Evolutionary conservation across 2,888 invertebrate species (phyloP), one percentile per base, ranked within the genome.

Genomic region (Pterobdella sp.): DNA sequence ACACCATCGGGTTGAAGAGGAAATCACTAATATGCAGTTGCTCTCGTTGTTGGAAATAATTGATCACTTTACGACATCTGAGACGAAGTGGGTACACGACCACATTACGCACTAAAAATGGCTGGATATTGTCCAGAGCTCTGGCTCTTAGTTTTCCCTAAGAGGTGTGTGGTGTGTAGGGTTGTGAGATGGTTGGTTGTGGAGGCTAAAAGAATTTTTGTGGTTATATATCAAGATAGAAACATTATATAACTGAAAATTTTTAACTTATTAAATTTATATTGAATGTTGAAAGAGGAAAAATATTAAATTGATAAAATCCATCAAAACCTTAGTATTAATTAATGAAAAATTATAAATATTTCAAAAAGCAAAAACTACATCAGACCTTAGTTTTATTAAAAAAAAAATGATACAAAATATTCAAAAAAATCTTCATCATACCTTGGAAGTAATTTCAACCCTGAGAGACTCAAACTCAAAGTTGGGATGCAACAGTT

Each of bases 11-110:
- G 84, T 92, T 95, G 84, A 95, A 91, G 42, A 98, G 84, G 84
- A 97, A 92, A 85, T 98, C 97, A 0, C 95, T 95, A 18, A 96
- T 86, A 81, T 95, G 88, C 95, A 95, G 96, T 81, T 96, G 94
- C 82, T 98, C 97, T 66, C 97, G 86, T 29, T 90, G 87, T 86
- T 95, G 94, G 86, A 97, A 98, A 78, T 85, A 85, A 37, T 81
- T 81, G 3, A 84, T 82, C 85, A 92, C 78, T 88, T 91, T 90
- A 31, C 91, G 81, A 0, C 93, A 89, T 81, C 92, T 91, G 86
- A 98, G 87, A 82, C 91, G 89, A 67, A 98, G 85, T 0, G 98
- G 97, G 84, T 97, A 97, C 0, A 92, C 90, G 73, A 96, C 89
- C 3, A 79, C 79, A 73, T 81, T 80, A 34, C 56, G 49, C 1